Base-by-base conservation (phyloP, 2,888 invertebrate genomes). In the Polietes domitor region DNA sequence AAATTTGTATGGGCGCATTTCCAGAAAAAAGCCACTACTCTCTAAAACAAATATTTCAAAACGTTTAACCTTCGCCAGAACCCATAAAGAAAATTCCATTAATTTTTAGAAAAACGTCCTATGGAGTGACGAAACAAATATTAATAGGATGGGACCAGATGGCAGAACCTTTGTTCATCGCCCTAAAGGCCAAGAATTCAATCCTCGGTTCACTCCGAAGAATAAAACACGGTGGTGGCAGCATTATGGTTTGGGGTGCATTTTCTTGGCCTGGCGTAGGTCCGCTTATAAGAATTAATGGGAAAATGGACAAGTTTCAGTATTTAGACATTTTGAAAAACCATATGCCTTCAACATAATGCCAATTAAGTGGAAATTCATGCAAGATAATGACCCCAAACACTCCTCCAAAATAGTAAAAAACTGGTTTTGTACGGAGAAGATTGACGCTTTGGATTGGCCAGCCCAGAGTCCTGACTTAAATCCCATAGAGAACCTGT, bases 151-250 rank as follows among this genome's bases (percentile, higher is more conserved):
- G n/a, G 71, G 61, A 58, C 73, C 83, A 28, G 80, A 83, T 70
- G 55, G 72, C 32, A 80, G 43, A 72, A 74, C 24, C 26, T 80
- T 68, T 81, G 80, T 75, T 21, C 72, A 77, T 80, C 58, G 76
- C 32, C 70, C 70, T 55, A 80, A 77, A 77, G 28, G 68, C 12
- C 58, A 76, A 72, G 72, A 47, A 21, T 71, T 53, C 21, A 79
- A 80, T 61, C 73, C 65, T 21, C 71, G 55, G 50, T 83, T 50
- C 43, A 83, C 72, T 19, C 68, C 71, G 19, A 79, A 68, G 47
- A 28, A 37, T 55, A 21, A 55, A 72, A 37, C 28, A 58, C 53
- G 24, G 2, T 15, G 24, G 21, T 19, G 41, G 41, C 7, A 61
- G 61, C 9, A 61, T 74, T 37, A n/a, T 58, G 15, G 41, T 55